These are phyloP conservation scores for Bombycilla garrulus DNA, from an alignment of 2,113 vertebrate genomes.

Conservation along the genomic window DNA sequence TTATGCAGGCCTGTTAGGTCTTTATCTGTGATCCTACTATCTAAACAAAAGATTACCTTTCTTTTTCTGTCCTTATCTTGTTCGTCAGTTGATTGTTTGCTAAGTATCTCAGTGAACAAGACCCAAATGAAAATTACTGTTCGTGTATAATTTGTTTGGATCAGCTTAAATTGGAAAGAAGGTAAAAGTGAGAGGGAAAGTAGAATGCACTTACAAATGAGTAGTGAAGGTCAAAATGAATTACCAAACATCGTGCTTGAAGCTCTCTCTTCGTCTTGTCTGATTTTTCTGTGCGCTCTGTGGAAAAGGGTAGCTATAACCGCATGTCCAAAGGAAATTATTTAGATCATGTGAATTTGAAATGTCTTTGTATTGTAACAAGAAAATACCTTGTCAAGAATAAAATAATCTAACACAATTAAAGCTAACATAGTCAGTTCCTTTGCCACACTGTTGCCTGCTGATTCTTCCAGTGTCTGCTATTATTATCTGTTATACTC, in stretches of 20 bases:
- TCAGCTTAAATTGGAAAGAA: conserved; percentile 62
- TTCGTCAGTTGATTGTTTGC: conserved; percentile 46
- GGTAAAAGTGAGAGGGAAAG: conserved; percentile 62
- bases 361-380: neutral
- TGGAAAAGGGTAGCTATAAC: neutral
- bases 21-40: conserved; percentile 42
- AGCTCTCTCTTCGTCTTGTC: neutral
- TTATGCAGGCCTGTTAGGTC: conserved; percentile 48
- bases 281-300: neutral
- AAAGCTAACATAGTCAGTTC: neutral
- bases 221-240: conserved; percentile 1
- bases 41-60: conserved; percentile 64
- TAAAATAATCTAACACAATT: neutral
- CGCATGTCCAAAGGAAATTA: neutral
- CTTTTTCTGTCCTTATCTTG: conserved; percentile 64
- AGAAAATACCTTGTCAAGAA: neutral
- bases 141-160: conserved; percentile 54
- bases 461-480: neutral
- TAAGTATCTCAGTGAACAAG: conserved; percentile 58
- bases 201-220: neutral
- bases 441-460: neutral
- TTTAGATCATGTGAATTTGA: neutral
- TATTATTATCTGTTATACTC: neutral
- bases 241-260: neutral
- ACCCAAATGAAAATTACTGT: conserved; percentile 26